Conservation (phyloP, 1,140 invertebrate genomes). For the Drosophila funebris region DNA sequence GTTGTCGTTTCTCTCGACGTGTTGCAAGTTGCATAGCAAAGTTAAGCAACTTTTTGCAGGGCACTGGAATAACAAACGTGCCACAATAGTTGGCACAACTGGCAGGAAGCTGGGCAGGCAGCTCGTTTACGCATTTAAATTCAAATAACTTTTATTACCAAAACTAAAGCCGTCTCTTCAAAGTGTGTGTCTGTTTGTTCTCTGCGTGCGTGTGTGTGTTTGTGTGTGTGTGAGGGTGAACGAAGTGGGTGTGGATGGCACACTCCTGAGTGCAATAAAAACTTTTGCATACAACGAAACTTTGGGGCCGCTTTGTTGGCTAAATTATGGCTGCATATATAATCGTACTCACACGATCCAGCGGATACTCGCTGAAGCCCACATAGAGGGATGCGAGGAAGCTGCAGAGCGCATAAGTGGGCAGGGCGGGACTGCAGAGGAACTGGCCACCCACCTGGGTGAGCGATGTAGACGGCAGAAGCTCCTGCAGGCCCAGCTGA, state of each 20-base stretch:
- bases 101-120: conserved; percentile 57
- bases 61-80: conserved; percentile 32
- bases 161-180: conserved; percentile 67
- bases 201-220: conserved; percentile 43
- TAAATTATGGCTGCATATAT: conserved; percentile 78
- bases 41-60: neutral
- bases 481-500: conserved; percentile 73
- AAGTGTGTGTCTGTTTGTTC: conserved; percentile 45
- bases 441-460: conserved; percentile 68
- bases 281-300: conserved; percentile 74
- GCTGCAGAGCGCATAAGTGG: conserved; percentile 64
- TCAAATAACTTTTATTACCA: conserved; percentile 82
- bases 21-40: neutral
- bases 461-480: conserved; percentile 64
- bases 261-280: conserved; percentile 81
- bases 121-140: conserved; percentile 82
- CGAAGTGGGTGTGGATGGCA: neutral
- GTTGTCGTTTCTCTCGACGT: neutral
- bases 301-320: conserved; percentile 73
- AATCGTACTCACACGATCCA: conserved; percentile 81
- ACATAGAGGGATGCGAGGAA: conserved; percentile 70
- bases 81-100: conserved; percentile 45
- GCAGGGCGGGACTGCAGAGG: conserved; percentile 51
- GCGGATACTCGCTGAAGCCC: conserved; percentile 76
- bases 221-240: conserved; percentile 23